Percentiles rank a stretch among this genome's conserved stretches.
Evolutionary conservation across 2,888 invertebrate genomes (phyloP).

Genomic region (Dryococelus australis): DNA sequence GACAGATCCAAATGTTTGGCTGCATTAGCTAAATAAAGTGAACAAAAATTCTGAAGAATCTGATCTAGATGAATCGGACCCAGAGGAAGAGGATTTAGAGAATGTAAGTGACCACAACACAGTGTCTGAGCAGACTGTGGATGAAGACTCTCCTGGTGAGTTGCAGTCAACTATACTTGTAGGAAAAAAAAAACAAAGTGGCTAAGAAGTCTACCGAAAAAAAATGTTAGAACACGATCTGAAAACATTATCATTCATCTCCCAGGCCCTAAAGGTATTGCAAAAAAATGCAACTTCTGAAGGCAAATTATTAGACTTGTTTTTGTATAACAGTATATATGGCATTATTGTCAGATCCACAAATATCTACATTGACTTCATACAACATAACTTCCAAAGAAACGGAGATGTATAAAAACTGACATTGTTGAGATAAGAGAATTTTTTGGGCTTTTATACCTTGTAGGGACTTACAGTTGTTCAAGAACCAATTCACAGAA

Average conservation of each 20-base stretch:
- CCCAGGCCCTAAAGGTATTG: neutral
- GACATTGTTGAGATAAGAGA: neutral
- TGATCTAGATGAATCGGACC: neutral
- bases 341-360: neutral
- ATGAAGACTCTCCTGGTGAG: neutral
- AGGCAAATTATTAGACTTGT: neutral
- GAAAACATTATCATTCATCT: conserved; percentile 11
- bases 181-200: neutral
- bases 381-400: neutral
- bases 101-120: neutral
- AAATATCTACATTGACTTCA: neutral
- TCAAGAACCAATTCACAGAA: neutral
- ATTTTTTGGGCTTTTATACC: neutral
- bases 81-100: neutral
- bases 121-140: neutral
- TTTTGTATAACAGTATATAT: neutral
- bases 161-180: neutral
- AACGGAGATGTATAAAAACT: too few relatives aligned
- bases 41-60: neutral
- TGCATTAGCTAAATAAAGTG: neutral
- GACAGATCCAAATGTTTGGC: neutral
- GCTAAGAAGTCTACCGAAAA: neutral
- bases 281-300: neutral
- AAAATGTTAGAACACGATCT: neutral
- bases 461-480: neutral